These are phyloP conservation scores for Pristionchus japonicus DNA, from an alignment of 2,888 invertebrate species.

Conservation along the genomic window DNA sequence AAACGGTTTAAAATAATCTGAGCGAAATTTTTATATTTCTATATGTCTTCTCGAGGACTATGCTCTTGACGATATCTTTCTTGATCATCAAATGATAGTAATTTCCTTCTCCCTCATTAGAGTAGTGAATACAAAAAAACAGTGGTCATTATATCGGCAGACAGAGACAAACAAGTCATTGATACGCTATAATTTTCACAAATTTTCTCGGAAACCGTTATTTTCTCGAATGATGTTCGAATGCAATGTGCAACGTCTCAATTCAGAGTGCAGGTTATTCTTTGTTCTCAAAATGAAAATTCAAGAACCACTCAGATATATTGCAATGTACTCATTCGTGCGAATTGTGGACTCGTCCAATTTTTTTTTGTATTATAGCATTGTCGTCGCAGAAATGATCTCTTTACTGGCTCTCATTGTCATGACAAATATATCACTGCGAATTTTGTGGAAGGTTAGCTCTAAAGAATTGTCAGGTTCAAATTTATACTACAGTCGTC, in stretches of 20 bases:
- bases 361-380: background rate
- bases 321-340: background rate
- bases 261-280: constrained; percentile 2
- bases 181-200: background rate
- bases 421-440: background rate
- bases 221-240: background rate
- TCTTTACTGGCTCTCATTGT: background rate
- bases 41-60: too few species aligned
- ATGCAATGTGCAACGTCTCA: background rate
- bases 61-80: too few species aligned
- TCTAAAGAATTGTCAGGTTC: background rate
- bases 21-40: too few species aligned
- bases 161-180: background rate
- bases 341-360: background rate
- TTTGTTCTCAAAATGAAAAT: background rate
- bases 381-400: background rate
- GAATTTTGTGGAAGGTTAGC: background rate
- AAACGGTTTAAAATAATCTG: too few species aligned
- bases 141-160: background rate
- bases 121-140: background rate
- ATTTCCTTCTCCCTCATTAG: background rate
- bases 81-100: background rate
- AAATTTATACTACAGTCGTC: background rate
- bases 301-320: background rate
- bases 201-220: background rate